These are phyloP conservation scores for Crioceris asparagi DNA, from an alignment of 2,888 invertebrate species.

Conservation along the genomic window DNA sequence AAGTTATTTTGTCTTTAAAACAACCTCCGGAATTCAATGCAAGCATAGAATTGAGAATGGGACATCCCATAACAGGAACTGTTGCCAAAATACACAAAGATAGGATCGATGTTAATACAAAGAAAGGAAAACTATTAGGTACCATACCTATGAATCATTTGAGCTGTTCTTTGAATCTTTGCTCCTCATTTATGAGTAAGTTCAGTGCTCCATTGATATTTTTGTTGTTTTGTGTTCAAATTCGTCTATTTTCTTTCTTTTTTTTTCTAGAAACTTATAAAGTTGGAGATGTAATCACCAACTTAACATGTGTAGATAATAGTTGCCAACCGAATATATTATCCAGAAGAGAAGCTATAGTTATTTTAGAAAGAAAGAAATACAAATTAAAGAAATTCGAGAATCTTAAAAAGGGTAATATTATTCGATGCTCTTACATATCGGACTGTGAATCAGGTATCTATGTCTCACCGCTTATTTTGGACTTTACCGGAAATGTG, in stretches of 20 bases:
- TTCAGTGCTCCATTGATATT: conserved; percentile 6
- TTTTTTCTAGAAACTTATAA: conserved; percentile 24
- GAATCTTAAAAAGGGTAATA: conserved; percentile 20
- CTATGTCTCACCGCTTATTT: conserved; percentile 24
- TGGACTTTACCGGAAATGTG: conserved; percentile 21
- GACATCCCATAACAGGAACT: conserved; percentile 35
- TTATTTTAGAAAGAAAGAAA: conserved; percentile 14
- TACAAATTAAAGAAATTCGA: conserved; percentile 20
- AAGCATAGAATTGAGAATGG: conserved; percentile 27
- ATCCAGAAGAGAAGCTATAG: conserved; percentile 27
- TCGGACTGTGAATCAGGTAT: conserved; percentile 20
- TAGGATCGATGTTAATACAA: conserved; percentile 35
- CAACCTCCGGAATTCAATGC: conserved; percentile 20
- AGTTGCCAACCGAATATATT: conserved; percentile 19
- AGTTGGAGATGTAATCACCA: conserved; percentile 24
- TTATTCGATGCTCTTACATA: conserved; percentile 28
- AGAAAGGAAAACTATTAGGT: conserved; percentile 25
- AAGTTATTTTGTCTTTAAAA: conserved; percentile 39
- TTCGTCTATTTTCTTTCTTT: conserved; percentile 3
- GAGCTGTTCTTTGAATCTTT: conserved; percentile 33
- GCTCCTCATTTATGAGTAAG: conserved; percentile 28
- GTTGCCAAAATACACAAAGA: conserved; percentile 30
- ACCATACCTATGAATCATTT: conserved; percentile 35
- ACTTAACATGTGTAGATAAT: conserved; percentile 28
- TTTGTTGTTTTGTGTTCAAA: conserved; percentile 6